These are phyloP conservation scores for Zaprionus nigranus DNA, from an alignment of 1,140 invertebrate genomes.

Conservation along the genomic window DNA sequence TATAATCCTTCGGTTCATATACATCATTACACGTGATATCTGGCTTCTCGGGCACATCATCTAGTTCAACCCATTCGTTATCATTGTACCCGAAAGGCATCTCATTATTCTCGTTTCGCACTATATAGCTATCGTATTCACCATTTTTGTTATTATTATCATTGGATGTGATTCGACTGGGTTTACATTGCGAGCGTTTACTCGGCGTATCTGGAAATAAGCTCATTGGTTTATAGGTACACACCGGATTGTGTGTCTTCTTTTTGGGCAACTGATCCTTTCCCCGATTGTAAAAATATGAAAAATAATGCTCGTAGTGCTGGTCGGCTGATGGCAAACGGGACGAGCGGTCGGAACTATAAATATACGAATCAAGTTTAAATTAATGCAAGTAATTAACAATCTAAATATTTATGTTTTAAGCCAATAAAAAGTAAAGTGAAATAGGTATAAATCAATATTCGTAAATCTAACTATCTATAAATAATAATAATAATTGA, in stretches of 20 bases:
- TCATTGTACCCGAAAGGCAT: constrained; percentile 46
- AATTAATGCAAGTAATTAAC: not conserved
- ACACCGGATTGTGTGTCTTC: constrained; percentile 4
- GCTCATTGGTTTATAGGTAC: constrained; percentile 66
- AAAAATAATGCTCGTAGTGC: constrained; percentile 78
- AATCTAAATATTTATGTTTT: not conserved
- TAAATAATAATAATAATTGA: not conserved
- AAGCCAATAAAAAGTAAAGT: not conserved
- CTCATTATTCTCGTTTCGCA: constrained; percentile 64
- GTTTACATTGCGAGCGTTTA: constrained; percentile 25
- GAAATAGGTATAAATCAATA: too few relatives aligned
- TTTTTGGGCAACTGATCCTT: constrained; percentile 47
- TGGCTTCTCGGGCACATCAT: constrained; percentile 20
- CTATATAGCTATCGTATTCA: constrained; percentile 50
- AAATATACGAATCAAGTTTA: not conserved
- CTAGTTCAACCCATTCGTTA: constrained; percentile 40
- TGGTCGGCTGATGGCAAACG: constrained; percentile 58
- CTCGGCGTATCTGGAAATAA: constrained; percentile 47
- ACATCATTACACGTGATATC: constrained; percentile 37
- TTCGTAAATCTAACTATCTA: not conserved
- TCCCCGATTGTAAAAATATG: constrained; percentile 75
- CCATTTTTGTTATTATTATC: constrained; percentile 48
- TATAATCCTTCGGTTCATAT: constrained; percentile 33
- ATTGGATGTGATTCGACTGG: constrained; percentile 23
- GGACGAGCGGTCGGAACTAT: constrained; percentile 47